Evolutionary conservation across 2,113 vertebrate species (phyloP).

Genomic region (Hiodon tergisus): DNA sequence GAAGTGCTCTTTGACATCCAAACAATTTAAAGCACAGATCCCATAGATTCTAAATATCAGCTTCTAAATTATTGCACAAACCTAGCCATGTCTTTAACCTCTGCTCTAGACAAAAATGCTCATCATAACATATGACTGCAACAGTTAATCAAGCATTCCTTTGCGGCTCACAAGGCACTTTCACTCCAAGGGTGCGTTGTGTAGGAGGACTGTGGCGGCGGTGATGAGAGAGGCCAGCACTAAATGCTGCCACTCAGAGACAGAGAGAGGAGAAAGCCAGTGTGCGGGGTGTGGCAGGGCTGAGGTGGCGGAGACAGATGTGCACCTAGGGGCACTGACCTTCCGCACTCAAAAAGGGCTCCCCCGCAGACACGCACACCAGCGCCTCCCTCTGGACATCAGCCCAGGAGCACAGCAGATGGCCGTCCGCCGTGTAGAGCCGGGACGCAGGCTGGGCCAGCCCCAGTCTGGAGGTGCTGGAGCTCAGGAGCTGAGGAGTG

Average conservation of each 20-base stretch:
- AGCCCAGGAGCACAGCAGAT: slow-evolving; percentile 31
- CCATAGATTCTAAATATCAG: too few relatives aligned
- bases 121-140: too few relatives aligned
- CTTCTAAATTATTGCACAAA: too few relatives aligned
- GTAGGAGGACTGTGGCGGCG: background rate
- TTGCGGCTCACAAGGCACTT: background rate
- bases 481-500: slow-evolving; percentile 37
- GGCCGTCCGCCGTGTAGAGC: slow-evolving; percentile 25
- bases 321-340: slow-evolving; percentile 32
- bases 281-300: too few relatives aligned
- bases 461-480: slow-evolving; percentile 35
- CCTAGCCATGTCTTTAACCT: too few relatives aligned
- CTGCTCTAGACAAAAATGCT: too few relatives aligned
- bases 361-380: slow-evolving; percentile 46
- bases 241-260: background rate
- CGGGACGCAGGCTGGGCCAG: slow-evolving; percentile 35
- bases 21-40: too few relatives aligned
- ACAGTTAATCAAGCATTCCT: background rate
- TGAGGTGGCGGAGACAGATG: background rate
- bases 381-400: slow-evolving; percentile 34
- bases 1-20: too few relatives aligned
- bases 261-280: background rate
- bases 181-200: background rate
- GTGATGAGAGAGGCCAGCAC: too few relatives aligned
- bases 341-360: slow-evolving; percentile 35